Evolutionary conservation across 2,888 invertebrate genomes (phyloP).

Genomic region (Nomada fabriciana): DNA sequence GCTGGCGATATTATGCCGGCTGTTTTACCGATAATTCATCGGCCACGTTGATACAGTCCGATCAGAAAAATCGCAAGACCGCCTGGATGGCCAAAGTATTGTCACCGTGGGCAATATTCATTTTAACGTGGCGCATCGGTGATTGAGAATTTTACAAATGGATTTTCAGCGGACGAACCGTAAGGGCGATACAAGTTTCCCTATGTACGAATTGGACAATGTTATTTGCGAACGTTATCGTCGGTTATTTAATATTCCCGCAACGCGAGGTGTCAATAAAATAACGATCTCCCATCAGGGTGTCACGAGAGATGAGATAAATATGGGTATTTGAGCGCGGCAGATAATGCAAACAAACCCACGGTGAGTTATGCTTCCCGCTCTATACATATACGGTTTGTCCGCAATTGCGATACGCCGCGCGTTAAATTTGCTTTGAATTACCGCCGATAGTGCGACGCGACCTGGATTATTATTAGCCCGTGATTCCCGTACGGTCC

Average conservation of each 20-base stretch:
- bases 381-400: slow-evolving; percentile 69
- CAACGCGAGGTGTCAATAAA: slow-evolving; percentile 75
- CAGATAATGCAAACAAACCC: slow-evolving; percentile 82
- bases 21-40: slow-evolving; percentile 75
- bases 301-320: slow-evolving; percentile 80
- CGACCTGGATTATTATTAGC: slow-evolving; percentile 78
- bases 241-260: slow-evolving; percentile 70
- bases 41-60: slow-evolving; percentile 64
- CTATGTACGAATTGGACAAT: background rate
- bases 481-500: slow-evolving; percentile 77
- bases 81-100: slow-evolving; percentile 55
- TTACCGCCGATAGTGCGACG: slow-evolving; percentile 77
- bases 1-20: slow-evolving; percentile 72
- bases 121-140: background rate
- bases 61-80: slow-evolving; percentile 63
- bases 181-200: background rate
- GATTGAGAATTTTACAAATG: background rate
- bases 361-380: slow-evolving; percentile 81
- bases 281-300: slow-evolving; percentile 75
- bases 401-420: slow-evolving; percentile 78
- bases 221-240: slow-evolving; percentile 29
- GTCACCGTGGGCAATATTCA: slow-evolving; percentile 5
- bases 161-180: background rate
- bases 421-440: slow-evolving; percentile 81
- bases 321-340: slow-evolving; percentile 81